Evolutionary conservation across 2,113 vertebrate species (phyloP).

Genomic region (Crotalus helleri): DNA sequence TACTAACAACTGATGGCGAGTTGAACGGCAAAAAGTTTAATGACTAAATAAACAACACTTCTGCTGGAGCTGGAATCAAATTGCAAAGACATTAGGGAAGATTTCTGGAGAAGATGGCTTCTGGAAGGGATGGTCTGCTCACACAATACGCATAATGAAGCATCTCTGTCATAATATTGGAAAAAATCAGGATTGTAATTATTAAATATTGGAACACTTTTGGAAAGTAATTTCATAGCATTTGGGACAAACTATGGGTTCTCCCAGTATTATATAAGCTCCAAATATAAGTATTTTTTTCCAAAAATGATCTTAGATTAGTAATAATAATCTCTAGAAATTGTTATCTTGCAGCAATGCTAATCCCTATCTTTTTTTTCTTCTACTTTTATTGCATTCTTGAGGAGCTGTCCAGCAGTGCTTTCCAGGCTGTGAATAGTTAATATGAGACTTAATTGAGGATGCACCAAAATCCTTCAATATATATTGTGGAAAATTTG

Average conservation of each 20-base stretch:
- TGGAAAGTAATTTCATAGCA: not conserved
- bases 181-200: not conserved
- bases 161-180: not conserved
- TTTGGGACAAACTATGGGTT: not conserved
- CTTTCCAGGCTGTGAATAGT: not conserved
- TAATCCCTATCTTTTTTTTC: not conserved
- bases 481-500: not conserved
- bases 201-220: not conserved
- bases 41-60: not conserved
- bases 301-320: not conserved
- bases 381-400: not conserved
- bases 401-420: not conserved
- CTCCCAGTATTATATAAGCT: not conserved
- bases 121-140: not conserved
- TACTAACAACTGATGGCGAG: too few species aligned
- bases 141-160: not conserved
- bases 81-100: not conserved
- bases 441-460: not conserved
- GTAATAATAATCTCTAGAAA: not conserved
- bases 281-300: not conserved
- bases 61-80: not conserved
- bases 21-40: too few species aligned
- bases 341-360: not conserved
- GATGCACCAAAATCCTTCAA: not conserved
- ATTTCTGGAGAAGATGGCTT: not conserved